Evolutionary conservation across 2,888 invertebrate species (phyloP).

Genomic region (Diaphora mendica): DNA sequence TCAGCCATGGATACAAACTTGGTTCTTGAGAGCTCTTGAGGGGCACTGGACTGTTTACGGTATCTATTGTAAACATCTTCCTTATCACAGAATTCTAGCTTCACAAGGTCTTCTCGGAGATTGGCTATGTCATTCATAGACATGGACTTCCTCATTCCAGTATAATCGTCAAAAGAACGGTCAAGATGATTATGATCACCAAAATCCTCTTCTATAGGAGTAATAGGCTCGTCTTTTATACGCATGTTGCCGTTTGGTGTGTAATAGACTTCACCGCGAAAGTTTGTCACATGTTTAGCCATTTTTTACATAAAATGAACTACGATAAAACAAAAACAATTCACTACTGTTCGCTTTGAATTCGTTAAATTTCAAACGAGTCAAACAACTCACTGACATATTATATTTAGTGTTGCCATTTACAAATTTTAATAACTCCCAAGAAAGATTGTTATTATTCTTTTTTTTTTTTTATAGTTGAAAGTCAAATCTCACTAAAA

Average conservation of each 20-base stretch:
- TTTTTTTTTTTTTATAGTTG: not conserved
- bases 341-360: slow-evolving; percentile 26
- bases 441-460: too few relatives aligned
- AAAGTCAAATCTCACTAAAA: not conserved
- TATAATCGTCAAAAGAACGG: slow-evolving; percentile 59
- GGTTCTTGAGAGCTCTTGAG: slow-evolving; percentile 66
- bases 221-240: slow-evolving; percentile 74
- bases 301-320: slow-evolving; percentile 51
- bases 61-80: slow-evolving; percentile 60
- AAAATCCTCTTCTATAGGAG: slow-evolving; percentile 74
- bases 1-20: slow-evolving; percentile 88
- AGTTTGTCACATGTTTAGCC: slow-evolving; percentile 73
- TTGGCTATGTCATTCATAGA: slow-evolving; percentile 76
- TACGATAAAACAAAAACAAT: slow-evolving; percentile 42
- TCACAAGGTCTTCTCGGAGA: slow-evolving; percentile 62
- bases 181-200: slow-evolving; percentile 69
- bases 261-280: slow-evolving; percentile 73
- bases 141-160: slow-evolving; percentile 72
- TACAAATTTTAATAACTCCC: slow-evolving; percentile 12
- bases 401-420: slow-evolving; percentile 34
- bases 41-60: slow-evolving; percentile 58
- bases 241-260: slow-evolving; percentile 64
- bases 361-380: slow-evolving; percentile 55
- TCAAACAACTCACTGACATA: slow-evolving; percentile 32
- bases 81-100: slow-evolving; percentile 56